A percentile compares a stretch with the other conserved stretches of the same genome.
These are phyloP conservation scores for Eunapius fragilis DNA, from an alignment of 37 sponge, comb jelly and placozoan genomes.

Conservation along the genomic window DNA sequence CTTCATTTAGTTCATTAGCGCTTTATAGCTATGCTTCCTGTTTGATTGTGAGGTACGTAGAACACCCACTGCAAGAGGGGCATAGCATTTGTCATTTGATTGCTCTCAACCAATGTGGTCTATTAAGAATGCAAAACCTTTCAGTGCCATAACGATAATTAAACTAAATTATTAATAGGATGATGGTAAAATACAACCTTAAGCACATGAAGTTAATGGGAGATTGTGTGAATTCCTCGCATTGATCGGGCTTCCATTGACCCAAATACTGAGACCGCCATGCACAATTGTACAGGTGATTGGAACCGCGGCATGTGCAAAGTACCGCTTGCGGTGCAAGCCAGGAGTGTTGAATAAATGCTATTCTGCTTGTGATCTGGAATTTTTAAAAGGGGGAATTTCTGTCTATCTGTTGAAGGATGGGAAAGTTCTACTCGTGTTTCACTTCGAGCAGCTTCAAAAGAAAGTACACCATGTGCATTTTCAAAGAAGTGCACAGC, in stretches of 20 bases:
- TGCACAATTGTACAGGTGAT: slow-evolving; percentile 18
- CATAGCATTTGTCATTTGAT: no score
- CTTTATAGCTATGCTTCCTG: no score
- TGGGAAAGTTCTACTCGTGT: slow-evolving; percentile 6
- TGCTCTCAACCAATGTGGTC: no score
- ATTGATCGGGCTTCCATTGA: slow-evolving; percentile 22
- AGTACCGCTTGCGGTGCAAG: background rate
- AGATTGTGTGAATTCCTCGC: slow-evolving; percentile 20
- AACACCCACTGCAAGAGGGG: no score
- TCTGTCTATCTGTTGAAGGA: slow-evolving; percentile 1
- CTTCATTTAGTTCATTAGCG: no score
- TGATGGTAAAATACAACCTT: slow-evolving; percentile 10
- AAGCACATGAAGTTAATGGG: background rate
- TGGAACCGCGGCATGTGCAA: slow-evolving; percentile 1
- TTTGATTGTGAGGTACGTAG: no score
- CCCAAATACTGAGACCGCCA: slow-evolving; percentile 11
- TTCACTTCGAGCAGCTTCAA: slow-evolving; percentile 17
- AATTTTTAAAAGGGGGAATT: background rate
- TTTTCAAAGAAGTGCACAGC: background rate
- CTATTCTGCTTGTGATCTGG: slow-evolving; percentile 29
- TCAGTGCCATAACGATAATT: no score
- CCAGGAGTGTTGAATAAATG: slow-evolving; percentile 11
- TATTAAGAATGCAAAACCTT: no score
- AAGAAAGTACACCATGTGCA: background rate
- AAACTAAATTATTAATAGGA: slow-evolving; percentile 3